Evolutionary conservation across 2,797 vertebrate genomes (phyloP).

Genomic region (Sebastes aleutianus): DNA sequence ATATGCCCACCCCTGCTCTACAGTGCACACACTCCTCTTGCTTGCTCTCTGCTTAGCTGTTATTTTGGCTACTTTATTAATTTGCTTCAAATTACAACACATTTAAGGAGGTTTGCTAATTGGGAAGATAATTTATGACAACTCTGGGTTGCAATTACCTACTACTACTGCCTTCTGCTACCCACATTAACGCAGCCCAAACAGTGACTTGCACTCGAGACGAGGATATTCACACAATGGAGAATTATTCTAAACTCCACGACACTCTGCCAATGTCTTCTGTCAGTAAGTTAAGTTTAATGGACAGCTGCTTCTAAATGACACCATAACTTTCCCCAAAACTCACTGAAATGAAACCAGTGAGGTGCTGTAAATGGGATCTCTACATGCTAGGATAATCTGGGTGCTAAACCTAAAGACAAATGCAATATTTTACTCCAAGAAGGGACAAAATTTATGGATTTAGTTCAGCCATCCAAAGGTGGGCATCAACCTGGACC

Average conservation of each 20-base stretch:
- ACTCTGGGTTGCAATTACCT: background rate
- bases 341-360: background rate
- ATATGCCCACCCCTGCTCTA: background rate
- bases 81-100: background rate
- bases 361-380: background rate
- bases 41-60: background rate
- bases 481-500: background rate
- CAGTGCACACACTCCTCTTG: background rate
- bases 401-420: background rate
- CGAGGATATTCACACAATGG: background rate
- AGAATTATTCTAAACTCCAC: background rate
- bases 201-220: background rate
- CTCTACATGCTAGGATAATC: background rate
- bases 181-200: background rate
- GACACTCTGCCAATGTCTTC: background rate
- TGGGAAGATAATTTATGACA: background rate
- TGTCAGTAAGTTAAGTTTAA: background rate
- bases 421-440: background rate
- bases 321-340: background rate
- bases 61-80: background rate
- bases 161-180: background rate
- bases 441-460: background rate
- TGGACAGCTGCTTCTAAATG: background rate
- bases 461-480: background rate
- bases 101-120: background rate